Percentiles rank a stretch among this genome's conserved stretches.
phyloP scores from a whole-genome alignment of 2,888 invertebrate genomes.

The Meteorus cinctellus region DNA sequence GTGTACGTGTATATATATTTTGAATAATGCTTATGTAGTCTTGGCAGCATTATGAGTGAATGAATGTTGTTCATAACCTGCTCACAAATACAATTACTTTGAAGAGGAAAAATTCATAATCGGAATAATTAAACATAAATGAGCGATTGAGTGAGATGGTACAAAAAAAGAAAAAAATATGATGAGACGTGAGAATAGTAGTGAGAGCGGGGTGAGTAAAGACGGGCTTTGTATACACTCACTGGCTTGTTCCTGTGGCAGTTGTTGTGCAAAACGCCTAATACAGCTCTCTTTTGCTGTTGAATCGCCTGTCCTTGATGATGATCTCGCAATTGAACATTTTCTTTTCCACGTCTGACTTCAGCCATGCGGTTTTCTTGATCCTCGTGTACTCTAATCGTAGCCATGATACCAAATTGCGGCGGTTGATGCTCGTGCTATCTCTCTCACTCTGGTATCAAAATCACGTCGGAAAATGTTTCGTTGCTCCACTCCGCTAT shows the following conservation, averaged over 20 bases:
- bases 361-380: slow-evolving; percentile 81
- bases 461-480: not conserved
- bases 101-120: not conserved
- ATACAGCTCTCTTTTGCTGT: slow-evolving; percentile 77
- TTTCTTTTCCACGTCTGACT: slow-evolving; percentile 75
- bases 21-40: too few species aligned
- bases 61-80: too few species aligned
- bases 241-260: slow-evolving; percentile 76
- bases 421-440: slow-evolving; percentile 5
- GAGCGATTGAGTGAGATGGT: not conserved
- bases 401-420: slow-evolving; percentile 76
- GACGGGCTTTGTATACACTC: slow-evolving; percentile 68
- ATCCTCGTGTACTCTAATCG: slow-evolving; percentile 85
- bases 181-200: slow-evolving; percentile 11
- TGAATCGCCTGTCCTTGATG: slow-evolving; percentile 51
- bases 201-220: slow-evolving; percentile 33
- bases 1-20: not conserved
- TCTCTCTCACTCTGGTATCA: not conserved
- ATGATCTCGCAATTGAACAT: slow-evolving; percentile 62
- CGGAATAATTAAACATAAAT: not conserved
- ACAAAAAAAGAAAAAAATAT: not conserved
- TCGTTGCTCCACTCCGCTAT: slow-evolving; percentile 8
- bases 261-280: slow-evolving; percentile 79
- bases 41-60: too few species aligned
- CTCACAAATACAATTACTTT: too few species aligned